Conservation (phyloP, 2,888 invertebrate species). For the Cetonia aurata region DNA sequence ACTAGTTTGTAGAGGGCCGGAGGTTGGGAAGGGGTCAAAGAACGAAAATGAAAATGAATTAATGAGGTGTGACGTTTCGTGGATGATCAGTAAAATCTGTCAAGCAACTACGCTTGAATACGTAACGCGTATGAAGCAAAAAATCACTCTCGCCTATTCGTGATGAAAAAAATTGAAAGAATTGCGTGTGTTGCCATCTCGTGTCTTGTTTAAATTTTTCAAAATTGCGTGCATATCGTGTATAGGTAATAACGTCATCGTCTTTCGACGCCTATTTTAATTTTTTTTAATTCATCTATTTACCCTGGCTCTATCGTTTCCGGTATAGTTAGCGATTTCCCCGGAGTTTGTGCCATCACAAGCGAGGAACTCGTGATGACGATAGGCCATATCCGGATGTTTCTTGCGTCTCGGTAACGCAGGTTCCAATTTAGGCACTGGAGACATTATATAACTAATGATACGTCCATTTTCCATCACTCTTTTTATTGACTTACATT, state of each 20-base stretch:
- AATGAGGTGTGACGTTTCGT: too few relatives aligned
- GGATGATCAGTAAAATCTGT: background rate
- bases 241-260: background rate
- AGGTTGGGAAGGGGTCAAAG: too few relatives aligned
- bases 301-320: constrained; percentile 77
- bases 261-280: background rate
- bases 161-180: constrained; percentile 6
- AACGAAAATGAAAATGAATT: too few relatives aligned
- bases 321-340: constrained; percentile 70
- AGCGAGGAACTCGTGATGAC: constrained; percentile 84
- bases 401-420: constrained; percentile 90
- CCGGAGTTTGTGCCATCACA: constrained; percentile 74
- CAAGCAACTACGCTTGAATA: constrained; percentile 25
- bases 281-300: constrained; percentile 53
- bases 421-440: constrained; percentile 77
- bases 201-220: background rate
- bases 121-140: background rate
- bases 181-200: constrained; percentile 17
- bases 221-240: constrained; percentile 17
- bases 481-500: constrained; percentile 58
- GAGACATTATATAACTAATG: constrained; percentile 57
- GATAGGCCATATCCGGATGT: constrained; percentile 89
- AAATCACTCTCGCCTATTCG: background rate
- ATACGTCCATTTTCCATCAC: constrained; percentile 54
- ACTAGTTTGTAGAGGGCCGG: too few relatives aligned